Evolutionary conservation across 2,113 vertebrate genomes (phyloP).

Genomic region (Amphiprion ocellaris): DNA sequence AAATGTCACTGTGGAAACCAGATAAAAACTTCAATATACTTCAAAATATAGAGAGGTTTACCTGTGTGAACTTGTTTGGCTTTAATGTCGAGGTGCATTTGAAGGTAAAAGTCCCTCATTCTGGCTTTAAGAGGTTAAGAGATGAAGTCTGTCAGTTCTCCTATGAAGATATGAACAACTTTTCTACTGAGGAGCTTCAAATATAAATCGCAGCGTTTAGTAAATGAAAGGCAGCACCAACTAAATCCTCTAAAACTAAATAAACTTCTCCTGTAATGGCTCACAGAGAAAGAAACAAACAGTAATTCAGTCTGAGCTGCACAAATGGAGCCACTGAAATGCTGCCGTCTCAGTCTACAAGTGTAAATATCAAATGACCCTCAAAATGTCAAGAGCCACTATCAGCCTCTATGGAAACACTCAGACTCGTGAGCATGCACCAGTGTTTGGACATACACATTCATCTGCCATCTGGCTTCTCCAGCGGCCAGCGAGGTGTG

Average conservation of each 20-base stretch:
- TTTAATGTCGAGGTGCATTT: too few relatives aligned
- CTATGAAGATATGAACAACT: too few relatives aligned
- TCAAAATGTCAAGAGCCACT: conserved; percentile 77
- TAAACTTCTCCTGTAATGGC: not conserved
- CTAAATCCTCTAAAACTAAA: not conserved
- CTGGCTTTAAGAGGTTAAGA: too few relatives aligned
- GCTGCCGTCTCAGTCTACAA: conserved; percentile 30
- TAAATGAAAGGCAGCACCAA: too few relatives aligned
- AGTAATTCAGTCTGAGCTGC: conserved; percentile 25
- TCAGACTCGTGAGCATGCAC: not conserved
- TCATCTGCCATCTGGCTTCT: conserved; percentile 75
- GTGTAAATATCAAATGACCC: conserved; percentile 67
- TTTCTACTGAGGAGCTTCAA: too few relatives aligned
- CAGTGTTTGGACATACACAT: conserved; percentile 27
- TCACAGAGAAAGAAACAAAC: not conserved
- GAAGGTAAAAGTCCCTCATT: too few relatives aligned
- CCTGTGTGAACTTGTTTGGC: too few relatives aligned
- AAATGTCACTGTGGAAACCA: too few relatives aligned
- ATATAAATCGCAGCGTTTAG: too few relatives aligned
- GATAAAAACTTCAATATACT: too few relatives aligned
- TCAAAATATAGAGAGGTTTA: too few relatives aligned
- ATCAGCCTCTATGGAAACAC: conserved; percentile 76
- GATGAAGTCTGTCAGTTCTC: too few relatives aligned
- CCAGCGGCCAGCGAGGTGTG: conserved; percentile 64
- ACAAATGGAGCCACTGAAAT: conserved; percentile 55